Evolutionary conservation across 1,140 invertebrate genomes (phyloP).

Genomic region (Lineus longissimus): DNA sequence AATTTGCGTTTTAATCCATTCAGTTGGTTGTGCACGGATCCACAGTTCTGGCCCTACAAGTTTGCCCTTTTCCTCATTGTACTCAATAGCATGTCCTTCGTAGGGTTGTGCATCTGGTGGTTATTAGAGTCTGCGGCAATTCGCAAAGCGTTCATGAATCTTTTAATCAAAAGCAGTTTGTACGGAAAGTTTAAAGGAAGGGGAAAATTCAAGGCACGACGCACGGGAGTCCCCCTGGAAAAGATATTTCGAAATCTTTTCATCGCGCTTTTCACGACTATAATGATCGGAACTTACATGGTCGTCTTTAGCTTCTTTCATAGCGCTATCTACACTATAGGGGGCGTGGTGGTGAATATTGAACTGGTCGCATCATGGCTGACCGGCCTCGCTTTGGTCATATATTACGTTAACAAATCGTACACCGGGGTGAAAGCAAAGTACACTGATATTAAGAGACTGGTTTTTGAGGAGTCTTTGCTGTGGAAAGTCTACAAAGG

Average conservation of each 20-base stretch:
- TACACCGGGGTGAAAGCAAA: neutral
- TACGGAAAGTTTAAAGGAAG: too few relatives aligned
- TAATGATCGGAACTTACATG: neutral
- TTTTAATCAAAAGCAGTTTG: neutral
- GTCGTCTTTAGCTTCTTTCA: constrained; percentile 3
- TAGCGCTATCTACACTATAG: neutral
- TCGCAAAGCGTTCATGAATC: neutral
- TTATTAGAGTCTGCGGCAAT: neutral
- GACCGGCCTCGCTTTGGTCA: neutral
- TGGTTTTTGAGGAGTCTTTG: neutral
- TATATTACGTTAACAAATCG: neutral
- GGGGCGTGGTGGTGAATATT: neutral
- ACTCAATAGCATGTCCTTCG: neutral
- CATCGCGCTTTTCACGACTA: neutral
- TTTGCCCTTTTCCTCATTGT: neutral
- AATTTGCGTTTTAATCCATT: neutral
- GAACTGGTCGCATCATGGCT: neutral
- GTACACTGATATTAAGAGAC: neutral
- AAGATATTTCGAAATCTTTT: too few relatives aligned
- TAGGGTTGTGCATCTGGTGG: neutral
- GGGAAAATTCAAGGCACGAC: too few relatives aligned
- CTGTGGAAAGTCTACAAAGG: neutral
- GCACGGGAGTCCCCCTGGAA: too few relatives aligned
- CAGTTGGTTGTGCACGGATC: neutral
- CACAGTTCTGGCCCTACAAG: neutral